phyloP scores from a whole-genome alignment of 37 sponge, comb jelly and placozoan genomes.

The Ephydatia muelleri region DNA sequence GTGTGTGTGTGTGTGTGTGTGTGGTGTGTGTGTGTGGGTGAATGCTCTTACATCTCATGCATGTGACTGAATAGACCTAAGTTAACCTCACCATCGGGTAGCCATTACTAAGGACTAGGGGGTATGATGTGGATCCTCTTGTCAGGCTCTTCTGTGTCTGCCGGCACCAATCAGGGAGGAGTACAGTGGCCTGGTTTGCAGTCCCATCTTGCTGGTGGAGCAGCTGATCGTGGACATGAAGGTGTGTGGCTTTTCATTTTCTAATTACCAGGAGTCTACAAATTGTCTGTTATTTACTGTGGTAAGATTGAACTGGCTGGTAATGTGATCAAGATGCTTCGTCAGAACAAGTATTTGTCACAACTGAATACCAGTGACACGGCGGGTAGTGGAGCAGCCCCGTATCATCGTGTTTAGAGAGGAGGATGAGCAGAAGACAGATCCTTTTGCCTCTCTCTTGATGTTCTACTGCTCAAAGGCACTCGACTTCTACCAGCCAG shows the following conservation, averaged over 20 bases:
- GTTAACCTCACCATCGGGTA: too few relatives aligned
- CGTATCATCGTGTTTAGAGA: conserved; percentile 6
- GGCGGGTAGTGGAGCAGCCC: conserved; percentile 35
- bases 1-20: conserved; percentile 26
- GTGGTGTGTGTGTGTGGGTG: background rate
- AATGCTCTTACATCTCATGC: too few relatives aligned
- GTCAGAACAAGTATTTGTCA: conserved; percentile 18
- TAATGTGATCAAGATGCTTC: conserved; percentile 41
- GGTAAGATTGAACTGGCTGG: conserved; percentile 73
- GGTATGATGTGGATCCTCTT: too few relatives aligned
- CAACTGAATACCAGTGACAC: conserved; percentile 13
- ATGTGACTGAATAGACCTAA: too few relatives aligned
- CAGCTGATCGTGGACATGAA: conserved; percentile 90
- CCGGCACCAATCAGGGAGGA: conserved; percentile 29
- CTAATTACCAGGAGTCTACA: background rate
- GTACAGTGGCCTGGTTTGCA: conserved; percentile 52
- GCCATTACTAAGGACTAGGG: too few relatives aligned
- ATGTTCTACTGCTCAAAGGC: conserved; percentile 73
- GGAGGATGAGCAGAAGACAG: background rate
- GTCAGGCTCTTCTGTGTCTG: conserved; percentile 74
- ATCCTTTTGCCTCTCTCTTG: conserved; percentile 49
- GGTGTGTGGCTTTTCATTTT: conserved; percentile 36
- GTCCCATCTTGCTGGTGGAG: conserved; percentile 76
- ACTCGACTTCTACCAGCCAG: conserved; percentile 64
- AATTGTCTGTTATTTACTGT: background rate